These are phyloP conservation scores for Anthopleura sola DNA, from an alignment of 64 coral and sea anemone genomes.

Conservation along the genomic window DNA sequence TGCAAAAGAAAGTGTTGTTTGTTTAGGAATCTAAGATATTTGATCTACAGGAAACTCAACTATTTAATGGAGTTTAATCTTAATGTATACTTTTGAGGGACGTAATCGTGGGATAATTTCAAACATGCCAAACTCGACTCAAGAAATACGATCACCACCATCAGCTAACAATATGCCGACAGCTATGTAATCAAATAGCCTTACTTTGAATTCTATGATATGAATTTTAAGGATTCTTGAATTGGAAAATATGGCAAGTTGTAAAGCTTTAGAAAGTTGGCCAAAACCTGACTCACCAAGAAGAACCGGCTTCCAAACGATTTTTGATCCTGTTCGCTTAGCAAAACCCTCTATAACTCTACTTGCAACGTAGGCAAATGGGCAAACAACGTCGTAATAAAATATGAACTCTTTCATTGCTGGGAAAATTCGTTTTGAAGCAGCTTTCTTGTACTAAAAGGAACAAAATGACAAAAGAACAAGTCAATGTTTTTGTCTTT, in stretches of 20 bases:
- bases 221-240: neutral
- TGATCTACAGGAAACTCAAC: neutral
- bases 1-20: neutral
- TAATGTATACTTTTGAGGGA: neutral
- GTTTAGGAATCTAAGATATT: neutral
- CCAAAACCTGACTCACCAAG: constrained; percentile 57
- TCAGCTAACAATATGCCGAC: neutral
- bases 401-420: constrained; percentile 90
- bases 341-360: constrained; percentile 77
- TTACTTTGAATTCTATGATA: neutral
- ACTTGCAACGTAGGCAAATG: constrained; percentile 88
- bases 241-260: neutral
- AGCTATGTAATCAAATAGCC: constrained; percentile 6
- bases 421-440: neutral
- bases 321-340: constrained; percentile 65
- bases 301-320: constrained; percentile 90
- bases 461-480: neutral
- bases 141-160: constrained; percentile 1
- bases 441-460: neutral
- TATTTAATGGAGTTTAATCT: neutral
- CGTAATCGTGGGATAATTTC: neutral
- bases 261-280: neutral
- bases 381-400: constrained; percentile 97
- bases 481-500: neutral
- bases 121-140: neutral